Percentiles rank a stretch among this genome's conserved stretches.
Conservation (phyloP, 2,888 invertebrate species). For the Drosophila melanosoma region DNA sequence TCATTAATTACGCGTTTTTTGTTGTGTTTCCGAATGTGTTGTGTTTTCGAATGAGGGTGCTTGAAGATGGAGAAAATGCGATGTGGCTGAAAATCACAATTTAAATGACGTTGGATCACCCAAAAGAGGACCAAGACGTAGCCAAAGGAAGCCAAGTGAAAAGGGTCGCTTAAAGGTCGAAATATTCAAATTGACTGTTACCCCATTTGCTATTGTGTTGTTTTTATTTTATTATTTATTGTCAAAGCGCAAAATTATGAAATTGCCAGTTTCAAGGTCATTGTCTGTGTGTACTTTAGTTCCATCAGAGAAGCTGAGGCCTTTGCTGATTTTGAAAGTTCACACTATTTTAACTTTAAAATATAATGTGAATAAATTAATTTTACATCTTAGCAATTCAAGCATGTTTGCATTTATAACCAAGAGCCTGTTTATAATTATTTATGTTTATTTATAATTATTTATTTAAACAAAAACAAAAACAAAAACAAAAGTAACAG, state of each 20-base stretch:
- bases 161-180: slow-evolving; percentile 44
- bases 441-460: not conserved
- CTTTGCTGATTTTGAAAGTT: not conserved
- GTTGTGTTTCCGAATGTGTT: slow-evolving; percentile 51
- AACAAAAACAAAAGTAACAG: slow-evolving; percentile 1
- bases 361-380: not conserved
- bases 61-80: not conserved
- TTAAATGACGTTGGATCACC: slow-evolving; percentile 61
- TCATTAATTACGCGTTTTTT: slow-evolving; percentile 32
- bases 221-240: slow-evolving; percentile 44
- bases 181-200: not conserved
- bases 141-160: not conserved
- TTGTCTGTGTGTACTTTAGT: not conserved
- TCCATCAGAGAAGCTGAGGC: not conserved
- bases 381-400: not conserved
- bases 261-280: slow-evolving; percentile 62
- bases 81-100: slow-evolving; percentile 49
- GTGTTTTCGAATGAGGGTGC: slow-evolving; percentile 58
- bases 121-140: not conserved
- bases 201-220: slow-evolving; percentile 45
- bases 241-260: slow-evolving; percentile 72
- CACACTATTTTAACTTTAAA: not conserved
- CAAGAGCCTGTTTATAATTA: not conserved
- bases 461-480: not conserved
- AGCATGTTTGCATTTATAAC: not conserved